Base-by-base conservation (phyloP, 2,113 vertebrate genomes). In the Lipophrys pholis region DNA sequence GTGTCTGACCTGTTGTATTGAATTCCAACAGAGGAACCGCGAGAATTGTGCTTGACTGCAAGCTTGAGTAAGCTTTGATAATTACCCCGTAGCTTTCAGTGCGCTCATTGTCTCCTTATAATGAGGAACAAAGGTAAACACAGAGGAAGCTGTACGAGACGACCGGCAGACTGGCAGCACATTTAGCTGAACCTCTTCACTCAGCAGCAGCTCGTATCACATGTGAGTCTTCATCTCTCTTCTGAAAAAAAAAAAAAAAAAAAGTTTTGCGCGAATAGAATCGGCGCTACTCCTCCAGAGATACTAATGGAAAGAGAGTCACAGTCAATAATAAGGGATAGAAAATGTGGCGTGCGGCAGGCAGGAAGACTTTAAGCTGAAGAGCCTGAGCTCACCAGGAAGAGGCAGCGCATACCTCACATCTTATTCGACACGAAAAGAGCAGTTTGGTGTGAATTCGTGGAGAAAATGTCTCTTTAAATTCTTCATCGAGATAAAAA, bases 121-220 rank as follows among this genome's bases (percentile, higher is more conserved):
- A 89, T 76, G 69, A 85, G 62, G 61, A 83, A 84, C 59, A 67
- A 82, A 85, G 73, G 77, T 79, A 84, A 84, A 82, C 75, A 81
- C 49, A 30, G 61, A 2, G 3, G 58, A 74, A 70, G 56, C 9
- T 49, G 53, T 60, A 21, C 9, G 0, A 80, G 65, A 38, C 55
- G 62, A 74, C n/a, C 66, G 75, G 56, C 73, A 63, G 54, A 70
- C 53, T n/a, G 59, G 43, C 65, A 50, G 65, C 8, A 15, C 61
- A 68, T 65, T 83, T 9, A 60, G 36, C 69, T 74, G 57, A 42
- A 67, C 62, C 59, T 48, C 61, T 69, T 67, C 56, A 58, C 60
- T 73, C 63, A 76, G 52, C 52, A 61, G 40, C 59, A 36, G 36
- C 45, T 41, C 49, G 56, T 69, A 56, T 69, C 48, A 77, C 65